Evolutionary conservation across 2,888 invertebrate species (phyloP), one percentile per base, ranked within the genome.

Genomic region (Bembecia ichneumoniformis): DNA sequence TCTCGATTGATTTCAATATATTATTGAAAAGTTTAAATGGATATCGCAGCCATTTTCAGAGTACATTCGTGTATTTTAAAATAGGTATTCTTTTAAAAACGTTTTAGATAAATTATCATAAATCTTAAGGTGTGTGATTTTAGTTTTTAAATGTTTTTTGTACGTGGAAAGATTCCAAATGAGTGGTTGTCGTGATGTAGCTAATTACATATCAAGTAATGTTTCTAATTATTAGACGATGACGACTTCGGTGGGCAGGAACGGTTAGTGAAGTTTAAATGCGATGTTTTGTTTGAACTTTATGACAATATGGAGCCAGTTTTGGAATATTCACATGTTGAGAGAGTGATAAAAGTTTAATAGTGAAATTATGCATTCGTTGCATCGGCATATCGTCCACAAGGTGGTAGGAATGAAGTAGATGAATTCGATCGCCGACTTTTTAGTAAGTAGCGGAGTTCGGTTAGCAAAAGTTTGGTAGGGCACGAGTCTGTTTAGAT

Each of bases 121-220:
- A 65, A 64, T 67, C 28, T 51, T 84, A 84, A 82, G 77, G 71
- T 77, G 84, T 82, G 83, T 82, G 78, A 76, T 74, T 81, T 83
- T 82, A 77, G 73, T 81, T 82, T 64, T 75, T 73, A 68, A 51
- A 54, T 54, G 69, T 58, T 77, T 81, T 75, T 77, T 76, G 72
- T 72, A 72, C 59, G 67, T 67, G 78, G 87, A 86, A 87, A 87
- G 87, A 84, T 87, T 87, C 87, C 87, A 87, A 86, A 86, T 82
- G 71, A 73, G 71, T 74, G 60, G 60, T 66, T 68, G 64, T 66
- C 28, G 68, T 63, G 77, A 74, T 71, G 68, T 82, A 84, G 83
- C 71, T 78, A 82, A 82, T 86, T 71, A 87, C 87, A 87, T 87
- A 87, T 87, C 87, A 87, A 71, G 75, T 78, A 78, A 78, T 74